These are phyloP conservation scores for Eulemur rubriventer DNA, from an alignment of 2,797 vertebrate genomes.

Conservation along the genomic window DNA sequence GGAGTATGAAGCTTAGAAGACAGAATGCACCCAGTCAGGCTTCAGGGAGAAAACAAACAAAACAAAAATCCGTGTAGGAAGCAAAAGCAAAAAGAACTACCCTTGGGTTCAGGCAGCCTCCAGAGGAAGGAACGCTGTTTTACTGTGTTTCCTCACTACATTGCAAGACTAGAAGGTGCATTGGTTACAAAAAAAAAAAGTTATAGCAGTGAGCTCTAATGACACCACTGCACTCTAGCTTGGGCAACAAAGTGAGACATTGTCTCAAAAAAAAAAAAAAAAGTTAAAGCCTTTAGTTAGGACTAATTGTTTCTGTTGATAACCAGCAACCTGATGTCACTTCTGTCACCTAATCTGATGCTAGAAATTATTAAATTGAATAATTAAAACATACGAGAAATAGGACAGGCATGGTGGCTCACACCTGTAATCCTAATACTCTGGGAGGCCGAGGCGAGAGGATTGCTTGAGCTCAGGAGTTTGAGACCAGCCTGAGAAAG, in stretches of 20 bases:
- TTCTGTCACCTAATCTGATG: conserved; percentile 41
- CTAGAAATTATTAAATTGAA: conserved; percentile 27
- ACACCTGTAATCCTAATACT: too few relatives aligned
- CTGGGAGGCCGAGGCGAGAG: too few relatives aligned
- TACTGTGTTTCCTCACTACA: background rate
- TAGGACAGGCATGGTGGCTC: too few relatives aligned
- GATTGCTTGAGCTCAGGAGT: too few relatives aligned
- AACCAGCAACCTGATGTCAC: background rate
- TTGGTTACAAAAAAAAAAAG: background rate
- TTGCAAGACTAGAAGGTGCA: background rate
- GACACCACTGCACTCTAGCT: background rate
- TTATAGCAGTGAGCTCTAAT: background rate
- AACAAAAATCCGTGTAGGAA: background rate
- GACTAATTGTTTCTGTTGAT: conserved; percentile 28
- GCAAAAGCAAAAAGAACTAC: conserved; percentile 26
- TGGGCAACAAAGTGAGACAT: background rate
- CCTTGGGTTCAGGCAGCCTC: background rate
- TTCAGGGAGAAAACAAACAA: conserved; percentile 29
- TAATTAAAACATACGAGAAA: conserved; percentile 27
- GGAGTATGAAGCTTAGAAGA: background rate
- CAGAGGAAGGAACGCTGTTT: conserved; percentile 9
- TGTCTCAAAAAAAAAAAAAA: background rate
- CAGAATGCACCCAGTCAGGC: conserved; percentile 17
- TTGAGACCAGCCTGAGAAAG: too few relatives aligned
- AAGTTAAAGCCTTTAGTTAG: background rate